Percentiles rank a stretch among this genome's conserved stretches.
Conservation (phyloP, 2,888 invertebrate genomes). For the Leucania comma region DNA sequence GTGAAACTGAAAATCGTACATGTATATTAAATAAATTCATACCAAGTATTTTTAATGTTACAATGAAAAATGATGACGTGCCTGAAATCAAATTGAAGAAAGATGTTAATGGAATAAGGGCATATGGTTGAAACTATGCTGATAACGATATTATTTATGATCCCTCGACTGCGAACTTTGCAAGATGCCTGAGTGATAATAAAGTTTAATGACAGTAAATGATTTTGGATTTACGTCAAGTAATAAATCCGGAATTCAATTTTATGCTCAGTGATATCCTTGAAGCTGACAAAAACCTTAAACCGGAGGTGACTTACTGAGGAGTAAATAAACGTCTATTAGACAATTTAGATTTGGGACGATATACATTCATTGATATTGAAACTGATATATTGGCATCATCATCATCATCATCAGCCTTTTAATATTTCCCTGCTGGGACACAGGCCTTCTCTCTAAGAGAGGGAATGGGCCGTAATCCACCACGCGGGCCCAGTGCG, state of each 20-base stretch:
- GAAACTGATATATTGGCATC: not conserved
- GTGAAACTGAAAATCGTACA: slow-evolving; percentile 80
- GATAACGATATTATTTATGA: slow-evolving; percentile 15
- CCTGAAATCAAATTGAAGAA: slow-evolving; percentile 38
- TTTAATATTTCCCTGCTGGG: too few species aligned
- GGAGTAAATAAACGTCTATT: not conserved
- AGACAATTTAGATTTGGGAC: not conserved
- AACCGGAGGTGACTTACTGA: not conserved
- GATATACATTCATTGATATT: not conserved
- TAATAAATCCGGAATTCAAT: slow-evolving; percentile 27
- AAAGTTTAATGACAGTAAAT: slow-evolving; percentile 25
- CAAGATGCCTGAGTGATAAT: slow-evolving; percentile 8
- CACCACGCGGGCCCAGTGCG: too few species aligned
- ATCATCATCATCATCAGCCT: too few species aligned
- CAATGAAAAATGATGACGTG: not conserved
- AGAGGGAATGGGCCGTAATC: too few species aligned
- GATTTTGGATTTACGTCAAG: slow-evolving; percentile 31
- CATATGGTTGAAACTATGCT: slow-evolving; percentile 6
- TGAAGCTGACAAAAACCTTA: slow-evolving; percentile 4
- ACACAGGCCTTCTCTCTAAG: too few species aligned
- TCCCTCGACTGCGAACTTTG: slow-evolving; percentile 18
- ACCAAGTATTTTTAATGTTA: slow-evolving; percentile 28
- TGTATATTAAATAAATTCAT: slow-evolving; percentile 56
- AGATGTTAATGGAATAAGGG: not conserved
- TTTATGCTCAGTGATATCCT: slow-evolving; percentile 3